Evolutionary conservation across 2,888 invertebrate genomes (phyloP).

Genomic region (Timema podura): DNA sequence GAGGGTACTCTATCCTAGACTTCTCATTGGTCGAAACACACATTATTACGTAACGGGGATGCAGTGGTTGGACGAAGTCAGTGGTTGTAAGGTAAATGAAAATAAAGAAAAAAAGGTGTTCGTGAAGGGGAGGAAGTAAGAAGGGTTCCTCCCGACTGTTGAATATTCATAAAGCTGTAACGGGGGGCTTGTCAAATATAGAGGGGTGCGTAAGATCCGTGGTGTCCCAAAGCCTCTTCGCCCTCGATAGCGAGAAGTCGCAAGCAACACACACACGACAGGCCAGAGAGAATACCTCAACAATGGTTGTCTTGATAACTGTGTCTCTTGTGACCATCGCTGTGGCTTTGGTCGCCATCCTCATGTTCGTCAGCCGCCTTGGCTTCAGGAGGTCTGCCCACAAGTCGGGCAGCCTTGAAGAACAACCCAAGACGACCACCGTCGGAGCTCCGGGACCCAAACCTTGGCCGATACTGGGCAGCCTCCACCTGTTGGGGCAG

Average conservation of each 20-base stretch:
- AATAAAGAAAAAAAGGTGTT: conserved; percentile 17
- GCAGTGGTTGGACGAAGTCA: conserved; percentile 1
- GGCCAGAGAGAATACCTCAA: not conserved
- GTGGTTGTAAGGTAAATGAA: conserved; percentile 12
- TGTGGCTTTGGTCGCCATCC: conserved; percentile 3
- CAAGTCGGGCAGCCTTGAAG: not conserved
- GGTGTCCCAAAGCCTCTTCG: conserved; percentile 22
- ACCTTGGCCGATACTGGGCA: conserved; percentile 66
- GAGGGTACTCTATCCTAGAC: not conserved
- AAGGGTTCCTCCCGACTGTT: conserved; percentile 17
- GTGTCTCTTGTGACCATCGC: conserved; percentile 16
- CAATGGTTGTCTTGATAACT: conserved; percentile 19
- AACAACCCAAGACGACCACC: conserved; percentile 31
- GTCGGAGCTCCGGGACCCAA: conserved; percentile 59
- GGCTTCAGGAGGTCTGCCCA: no score
- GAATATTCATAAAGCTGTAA: conserved; percentile 25
- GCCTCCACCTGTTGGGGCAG: conserved; percentile 61
- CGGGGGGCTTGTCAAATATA: conserved; percentile 27
- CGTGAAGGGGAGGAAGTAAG: conserved; percentile 7
- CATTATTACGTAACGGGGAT: conserved; percentile 4
- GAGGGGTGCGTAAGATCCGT: conserved; percentile 23
- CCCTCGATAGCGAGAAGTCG: conserved; percentile 19
- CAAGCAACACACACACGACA: conserved; percentile 5
- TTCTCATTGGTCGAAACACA: conserved; percentile 1
- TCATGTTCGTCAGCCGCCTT: not conserved